Evolutionary conservation across 1,140 invertebrate genomes (phyloP).

Genomic region (Aphis craccivora): DNA sequence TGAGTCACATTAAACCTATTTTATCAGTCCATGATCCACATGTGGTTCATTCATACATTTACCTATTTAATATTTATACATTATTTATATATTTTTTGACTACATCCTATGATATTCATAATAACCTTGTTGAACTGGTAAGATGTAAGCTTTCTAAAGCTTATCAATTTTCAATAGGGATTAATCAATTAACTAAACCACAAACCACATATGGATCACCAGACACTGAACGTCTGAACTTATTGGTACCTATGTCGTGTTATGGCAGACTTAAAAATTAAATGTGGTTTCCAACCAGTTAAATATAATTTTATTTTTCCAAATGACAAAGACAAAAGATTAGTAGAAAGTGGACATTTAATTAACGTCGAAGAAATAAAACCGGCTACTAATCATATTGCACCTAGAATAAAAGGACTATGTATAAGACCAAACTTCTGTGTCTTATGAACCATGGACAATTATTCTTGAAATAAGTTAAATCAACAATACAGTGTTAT

Average conservation of each 20-base stretch:
- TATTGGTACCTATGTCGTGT: no score
- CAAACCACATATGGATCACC: neutral
- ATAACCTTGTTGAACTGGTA: neutral
- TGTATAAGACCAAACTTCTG: neutral
- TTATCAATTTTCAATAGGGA: neutral
- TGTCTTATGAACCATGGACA: neutral
- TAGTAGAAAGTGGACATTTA: constrained; percentile 8
- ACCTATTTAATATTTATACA: neutral
- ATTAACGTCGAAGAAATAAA: neutral
- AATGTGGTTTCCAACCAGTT: neutral
- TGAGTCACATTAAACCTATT: constrained; percentile 6
- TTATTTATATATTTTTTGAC: neutral
- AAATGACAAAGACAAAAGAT: neutral
- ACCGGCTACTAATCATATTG: neutral
- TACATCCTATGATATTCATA: neutral
- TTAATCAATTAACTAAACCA: neutral
- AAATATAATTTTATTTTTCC: neutral
- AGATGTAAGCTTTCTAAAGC: neutral
- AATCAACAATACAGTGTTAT: neutral
- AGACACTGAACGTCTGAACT: neutral
- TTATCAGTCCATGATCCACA: neutral
- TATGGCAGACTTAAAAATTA: constrained; percentile 4
- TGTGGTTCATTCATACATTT: constrained; percentile 25
- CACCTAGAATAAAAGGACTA: constrained; percentile 2
- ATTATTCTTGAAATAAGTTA: neutral